Evolutionary conservation across 2,888 invertebrate genomes (phyloP), one percentile per base, ranked within the genome.

Genomic region (Eristalis arbustorum): DNA sequence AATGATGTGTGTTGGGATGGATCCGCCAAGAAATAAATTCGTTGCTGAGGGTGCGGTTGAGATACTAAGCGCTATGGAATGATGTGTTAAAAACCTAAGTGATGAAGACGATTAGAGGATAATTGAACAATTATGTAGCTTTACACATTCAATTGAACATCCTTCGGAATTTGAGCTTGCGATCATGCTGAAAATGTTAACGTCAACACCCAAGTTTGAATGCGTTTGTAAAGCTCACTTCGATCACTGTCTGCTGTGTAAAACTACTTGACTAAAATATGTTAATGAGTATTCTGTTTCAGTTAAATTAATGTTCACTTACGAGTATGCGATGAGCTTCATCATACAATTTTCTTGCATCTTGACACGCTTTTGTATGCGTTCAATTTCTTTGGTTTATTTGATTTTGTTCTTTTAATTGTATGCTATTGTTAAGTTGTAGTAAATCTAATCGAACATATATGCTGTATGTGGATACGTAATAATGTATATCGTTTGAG

Each of bases 381-480:
- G 73, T 73, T 73, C 34, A 42, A 18, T n/a, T 40, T 80, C 80
- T 80, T 80, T 80, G 80, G 80, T 80, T 74, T 61, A 49, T 49
- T 49, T 18, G 49, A 49, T 18, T 49, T 49, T 18, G 2, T 49
- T 49, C 31, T 25, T 25, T 49, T 31, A n/a, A n/a, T 10, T 68
- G n/a, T 72, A 23, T 68, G 66, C 74, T 78, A 72, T 75, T 83
- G 61, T 28, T 78, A 83, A 75, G 28, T 82, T 69, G 66, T 81
- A 74, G 66, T 81, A 42, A 71, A 74, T 78, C 64, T 66, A 82
- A 77, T 82, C 77, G 49, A 85, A 82, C 82, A 82, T 56, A 74
- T 67, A 82, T 74, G 56, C 63, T 76, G 68, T 23, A 72, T 81
- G 34, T 49, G 18, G 18, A 64, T 63, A 61, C 28, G 57, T 59